A percentile compares a stretch with the other conserved stretches of the same genome.
Conservation (phyloP, 2,113 vertebrate genomes). For the Alosa alosa region DNA sequence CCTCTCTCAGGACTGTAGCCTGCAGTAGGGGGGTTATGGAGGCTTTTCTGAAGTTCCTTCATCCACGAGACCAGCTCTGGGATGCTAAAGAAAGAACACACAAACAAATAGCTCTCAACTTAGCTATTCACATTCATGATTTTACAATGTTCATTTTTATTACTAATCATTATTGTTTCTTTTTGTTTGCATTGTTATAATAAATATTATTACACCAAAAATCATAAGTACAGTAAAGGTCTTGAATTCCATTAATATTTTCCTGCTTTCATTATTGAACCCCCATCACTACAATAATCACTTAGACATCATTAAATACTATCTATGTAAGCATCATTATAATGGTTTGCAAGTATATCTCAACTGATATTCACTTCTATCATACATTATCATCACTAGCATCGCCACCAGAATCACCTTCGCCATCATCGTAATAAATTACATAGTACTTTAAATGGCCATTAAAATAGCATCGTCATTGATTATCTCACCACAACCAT, state of each 20-base stretch:
- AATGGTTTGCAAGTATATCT: neutral
- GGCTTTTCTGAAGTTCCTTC: constrained; percentile 79
- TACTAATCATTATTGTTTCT: neutral
- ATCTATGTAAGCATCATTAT: neutral
- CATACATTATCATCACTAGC: too few relatives aligned
- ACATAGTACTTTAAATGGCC: too few relatives aligned
- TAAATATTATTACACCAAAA: too few relatives aligned
- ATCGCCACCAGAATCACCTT: too few relatives aligned
- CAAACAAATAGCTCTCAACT: neutral
- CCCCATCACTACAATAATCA: neutral
- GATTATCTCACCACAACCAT: neutral
- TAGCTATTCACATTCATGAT: neutral
- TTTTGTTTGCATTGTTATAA: too few relatives aligned
- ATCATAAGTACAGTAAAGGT: too few relatives aligned
- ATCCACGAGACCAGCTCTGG: constrained; percentile 90
- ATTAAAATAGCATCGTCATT: neutral
- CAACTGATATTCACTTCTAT: neutral
- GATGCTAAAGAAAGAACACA: constrained; percentile 67
- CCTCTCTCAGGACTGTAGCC: constrained; percentile 71
- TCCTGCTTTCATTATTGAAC: neutral
- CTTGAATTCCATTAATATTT: neutral
- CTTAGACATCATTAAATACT: too few relatives aligned
- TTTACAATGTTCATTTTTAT: neutral
- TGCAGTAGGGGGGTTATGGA: constrained; percentile 84
- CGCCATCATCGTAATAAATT: neutral